Evolutionary conservation across 2,113 vertebrate species (phyloP).

Genomic region (Indicator maculatus): DNA sequence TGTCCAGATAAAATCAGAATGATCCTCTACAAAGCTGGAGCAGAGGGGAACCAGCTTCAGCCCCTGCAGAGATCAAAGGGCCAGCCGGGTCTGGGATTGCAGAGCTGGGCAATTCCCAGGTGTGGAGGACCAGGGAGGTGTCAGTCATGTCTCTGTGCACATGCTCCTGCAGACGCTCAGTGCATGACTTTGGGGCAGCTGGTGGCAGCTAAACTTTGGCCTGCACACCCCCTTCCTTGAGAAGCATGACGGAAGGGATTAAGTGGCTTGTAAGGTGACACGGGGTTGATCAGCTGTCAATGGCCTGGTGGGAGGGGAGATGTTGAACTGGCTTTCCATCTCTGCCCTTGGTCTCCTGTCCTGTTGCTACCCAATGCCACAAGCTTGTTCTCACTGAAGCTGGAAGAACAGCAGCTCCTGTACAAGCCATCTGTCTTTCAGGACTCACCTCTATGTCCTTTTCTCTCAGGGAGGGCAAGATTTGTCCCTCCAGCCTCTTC

Average conservation of each 20-base stretch:
- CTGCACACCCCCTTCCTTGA: slow-evolving; percentile 25
- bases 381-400: neutral
- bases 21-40: slow-evolving; percentile 65
- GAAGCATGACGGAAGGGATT: slow-evolving; percentile 68
- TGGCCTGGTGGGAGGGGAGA: neutral
- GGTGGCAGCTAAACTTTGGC: slow-evolving; percentile 50
- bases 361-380: neutral
- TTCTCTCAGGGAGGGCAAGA: neutral
- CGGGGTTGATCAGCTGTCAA: slow-evolving; percentile 39
- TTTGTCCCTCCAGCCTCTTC: neutral
- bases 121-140: slow-evolving; percentile 20
- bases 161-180: neutral
- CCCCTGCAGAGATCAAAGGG: slow-evolving; percentile 61
- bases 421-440: neutral
- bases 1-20: slow-evolving; percentile 64
- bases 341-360: neutral
- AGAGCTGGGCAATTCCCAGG: slow-evolving; percentile 52
- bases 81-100: slow-evolving; percentile 50
- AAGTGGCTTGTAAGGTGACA: slow-evolving; percentile 70
- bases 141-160: slow-evolving; percentile 60
- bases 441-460: neutral
- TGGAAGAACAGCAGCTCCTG: neutral
- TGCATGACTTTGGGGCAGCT: slow-evolving; percentile 63
- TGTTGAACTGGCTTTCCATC: slow-evolving; percentile 21
- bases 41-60: neutral